Percentiles rank a stretch among this genome's conserved stretches.
phyloP scores from a whole-genome alignment of 2,113 vertebrate species.

The Brienomyrus brachyistius region DNA sequence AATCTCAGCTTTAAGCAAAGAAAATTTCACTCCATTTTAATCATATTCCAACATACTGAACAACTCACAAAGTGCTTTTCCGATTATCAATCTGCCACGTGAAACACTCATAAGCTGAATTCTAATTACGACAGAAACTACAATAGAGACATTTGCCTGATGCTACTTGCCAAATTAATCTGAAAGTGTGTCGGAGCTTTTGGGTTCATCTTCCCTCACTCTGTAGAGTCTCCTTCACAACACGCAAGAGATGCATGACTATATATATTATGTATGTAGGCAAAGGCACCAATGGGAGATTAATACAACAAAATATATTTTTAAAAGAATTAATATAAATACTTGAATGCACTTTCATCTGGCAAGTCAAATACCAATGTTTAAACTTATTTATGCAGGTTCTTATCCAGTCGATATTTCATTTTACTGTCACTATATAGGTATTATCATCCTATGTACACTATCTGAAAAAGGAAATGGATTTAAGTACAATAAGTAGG shows the following conservation, averaged over 20 bases:
- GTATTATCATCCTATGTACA: background rate
- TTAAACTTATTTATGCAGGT: background rate
- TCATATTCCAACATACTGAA: background rate
- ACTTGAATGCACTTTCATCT: constrained; percentile 18
- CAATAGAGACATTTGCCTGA: background rate
- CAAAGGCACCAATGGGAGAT: constrained; percentile 17
- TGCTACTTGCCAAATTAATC: background rate
- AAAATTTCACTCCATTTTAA: background rate
- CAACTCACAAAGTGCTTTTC: background rate
- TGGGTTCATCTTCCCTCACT: background rate
- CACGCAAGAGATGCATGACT: background rate
- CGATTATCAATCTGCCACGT: background rate
- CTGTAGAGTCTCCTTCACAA: too few relatives aligned
- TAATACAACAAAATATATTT: constrained; percentile 8
- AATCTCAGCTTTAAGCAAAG: background rate
- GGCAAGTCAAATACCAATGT: background rate
- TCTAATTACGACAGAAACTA: background rate
- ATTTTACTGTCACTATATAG: background rate
- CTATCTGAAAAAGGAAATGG: background rate
- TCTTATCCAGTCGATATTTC: background rate
- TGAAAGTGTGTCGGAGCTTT: background rate
- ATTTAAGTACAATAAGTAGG: background rate
- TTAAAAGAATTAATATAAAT: constrained; percentile 10
- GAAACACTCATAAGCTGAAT: background rate
- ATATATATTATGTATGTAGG: background rate